Evolutionary conservation across 2,888 invertebrate species (phyloP).

Genomic region (Patella depressa): DNA sequence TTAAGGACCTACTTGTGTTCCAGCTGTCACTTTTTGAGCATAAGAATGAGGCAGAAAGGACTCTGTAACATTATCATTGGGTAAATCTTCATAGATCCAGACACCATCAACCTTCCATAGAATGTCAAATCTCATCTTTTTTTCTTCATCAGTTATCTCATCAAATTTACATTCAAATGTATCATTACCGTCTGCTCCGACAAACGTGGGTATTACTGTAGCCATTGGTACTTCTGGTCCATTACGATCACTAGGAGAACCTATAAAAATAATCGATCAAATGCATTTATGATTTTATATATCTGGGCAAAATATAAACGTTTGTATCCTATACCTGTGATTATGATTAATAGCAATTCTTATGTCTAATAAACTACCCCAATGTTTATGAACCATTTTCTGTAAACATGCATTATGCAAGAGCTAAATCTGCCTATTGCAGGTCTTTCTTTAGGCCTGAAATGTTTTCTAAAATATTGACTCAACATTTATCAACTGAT

Average conservation of each 20-base stretch:
- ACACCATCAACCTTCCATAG: slow-evolving; percentile 44
- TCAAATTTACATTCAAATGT: slow-evolving; percentile 37
- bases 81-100: slow-evolving; percentile 30
- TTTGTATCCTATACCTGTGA: no score
- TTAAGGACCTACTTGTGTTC: slow-evolving; percentile 37
- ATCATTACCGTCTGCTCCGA: slow-evolving; percentile 38
- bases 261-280: slow-evolving; percentile 12
- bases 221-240: slow-evolving; percentile 28
- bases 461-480: no score
- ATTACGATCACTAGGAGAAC: slow-evolving; percentile 20
- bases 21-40: slow-evolving; percentile 36
- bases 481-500: no score
- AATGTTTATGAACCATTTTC: no score
- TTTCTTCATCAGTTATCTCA: background rate
- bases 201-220: slow-evolving; percentile 31
- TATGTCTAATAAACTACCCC: no score
- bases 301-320: no score
- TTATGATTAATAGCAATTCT: no score
- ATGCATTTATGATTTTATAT: background rate
- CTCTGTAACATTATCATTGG: slow-evolving; percentile 15
- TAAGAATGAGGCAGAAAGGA: slow-evolving; percentile 22
- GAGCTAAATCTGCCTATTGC: no score
- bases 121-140: slow-evolving; percentile 30
- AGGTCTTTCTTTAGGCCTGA: no score
- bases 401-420: no score